Percentiles rank a stretch among this genome's conserved stretches.
Conservation (phyloP, 2,888 invertebrate genomes). For the Pseudolycoriella hygida region DNA sequence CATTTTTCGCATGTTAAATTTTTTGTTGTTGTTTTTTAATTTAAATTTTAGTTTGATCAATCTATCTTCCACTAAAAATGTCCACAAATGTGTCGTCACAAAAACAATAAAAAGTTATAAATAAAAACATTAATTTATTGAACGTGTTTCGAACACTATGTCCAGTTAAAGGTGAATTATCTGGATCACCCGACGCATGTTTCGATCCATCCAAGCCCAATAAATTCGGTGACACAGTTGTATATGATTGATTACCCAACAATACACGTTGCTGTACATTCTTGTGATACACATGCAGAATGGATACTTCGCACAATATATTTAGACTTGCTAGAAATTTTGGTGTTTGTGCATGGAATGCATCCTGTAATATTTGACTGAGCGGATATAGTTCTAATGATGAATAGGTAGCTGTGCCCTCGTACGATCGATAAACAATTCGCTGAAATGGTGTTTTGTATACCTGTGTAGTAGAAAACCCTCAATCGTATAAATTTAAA, state of each 20-base stretch:
- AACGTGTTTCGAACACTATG: not conserved
- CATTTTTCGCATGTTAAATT: no score
- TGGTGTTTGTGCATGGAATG: conserved; percentile 23
- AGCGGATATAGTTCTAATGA: conserved; percentile 27
- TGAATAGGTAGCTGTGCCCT: conserved; percentile 26
- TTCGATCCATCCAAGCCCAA: conserved; percentile 28
- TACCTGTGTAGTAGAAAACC: conserved; percentile 17
- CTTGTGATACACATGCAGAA: conserved; percentile 28
- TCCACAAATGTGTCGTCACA: not conserved
- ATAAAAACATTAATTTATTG: not conserved
- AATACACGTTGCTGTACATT: conserved; percentile 26
- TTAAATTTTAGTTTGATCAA: no score
- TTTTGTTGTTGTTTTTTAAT: no score
- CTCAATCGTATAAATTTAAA: no score
- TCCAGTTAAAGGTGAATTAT: conserved; percentile 28
- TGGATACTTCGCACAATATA: conserved; percentile 27
- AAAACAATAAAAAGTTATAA: not conserved
- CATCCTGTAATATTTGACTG: conserved; percentile 26
- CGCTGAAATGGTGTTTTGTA: conserved; percentile 28
- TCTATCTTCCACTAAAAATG: no score
- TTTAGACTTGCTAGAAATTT: conserved; percentile 26
- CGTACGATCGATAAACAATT: conserved; percentile 24
- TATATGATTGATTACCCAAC: conserved; percentile 22
- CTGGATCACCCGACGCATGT: conserved; percentile 25
- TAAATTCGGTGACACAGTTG: conserved; percentile 27